A percentile compares a stretch with the other conserved stretches of the same genome.
Conservation (phyloP, 2,113 vertebrate genomes). For the Hiodon alosoides region DNA sequence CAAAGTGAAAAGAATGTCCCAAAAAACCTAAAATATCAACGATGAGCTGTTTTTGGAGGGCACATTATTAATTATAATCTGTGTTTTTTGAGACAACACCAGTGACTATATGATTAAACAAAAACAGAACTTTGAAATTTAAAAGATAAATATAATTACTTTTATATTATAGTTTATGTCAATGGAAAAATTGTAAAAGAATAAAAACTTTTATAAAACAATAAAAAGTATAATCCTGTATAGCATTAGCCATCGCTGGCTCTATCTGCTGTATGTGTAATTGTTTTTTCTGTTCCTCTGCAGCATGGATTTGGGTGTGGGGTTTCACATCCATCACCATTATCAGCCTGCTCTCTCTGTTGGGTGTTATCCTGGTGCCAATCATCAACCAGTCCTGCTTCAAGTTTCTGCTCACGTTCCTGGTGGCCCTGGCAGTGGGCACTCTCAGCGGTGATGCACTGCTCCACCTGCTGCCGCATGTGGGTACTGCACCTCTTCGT, state of each 20-base stretch:
- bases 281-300: constrained; percentile 22
- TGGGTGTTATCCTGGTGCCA: constrained; percentile 90
- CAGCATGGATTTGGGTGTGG: constrained; percentile 91
- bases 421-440: constrained; percentile 94
- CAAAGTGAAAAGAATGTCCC: no score
- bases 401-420: constrained; percentile 97
- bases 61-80: no score
- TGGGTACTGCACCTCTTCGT: constrained; percentile 54
- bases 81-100: no score
- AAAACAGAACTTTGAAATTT: no score
- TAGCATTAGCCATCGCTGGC: not conserved
- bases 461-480: constrained; percentile 92
- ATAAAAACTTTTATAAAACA: not conserved
- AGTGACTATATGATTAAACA: no score
- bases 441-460: constrained; percentile 96
- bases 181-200: not conserved
- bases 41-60: no score
- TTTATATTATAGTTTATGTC: no score
- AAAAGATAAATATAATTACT: no score
- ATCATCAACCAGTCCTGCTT: constrained; percentile 97
- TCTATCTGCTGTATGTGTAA: not conserved
- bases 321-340: constrained; percentile 95
- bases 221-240: not conserved
- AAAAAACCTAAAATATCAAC: no score
- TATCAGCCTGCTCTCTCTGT: constrained; percentile 94